Evolutionary conservation across 1,140 invertebrate genomes (phyloP), one percentile per base, ranked within the genome.

Genomic region (Tyrophagus putrescentiae): DNA sequence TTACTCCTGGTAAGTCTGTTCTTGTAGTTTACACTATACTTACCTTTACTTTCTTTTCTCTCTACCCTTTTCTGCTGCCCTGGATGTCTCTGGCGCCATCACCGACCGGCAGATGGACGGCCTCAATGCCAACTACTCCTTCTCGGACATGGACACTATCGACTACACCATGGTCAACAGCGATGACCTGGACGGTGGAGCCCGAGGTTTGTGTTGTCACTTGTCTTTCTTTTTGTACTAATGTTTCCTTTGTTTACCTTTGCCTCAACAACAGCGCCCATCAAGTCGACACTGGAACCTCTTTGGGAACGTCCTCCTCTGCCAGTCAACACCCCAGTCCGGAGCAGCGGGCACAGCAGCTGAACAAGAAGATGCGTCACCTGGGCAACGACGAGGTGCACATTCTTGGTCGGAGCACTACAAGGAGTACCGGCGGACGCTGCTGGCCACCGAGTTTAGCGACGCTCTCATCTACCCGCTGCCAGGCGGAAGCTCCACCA

Each of bases 351-450:
- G n/a, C 16, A 5, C 88, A 93, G 72, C 82, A 84, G 60, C 80
- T 92, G 67, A 76, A 94, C 61, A 87, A 88, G 69, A 96, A 96
- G 79, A 90, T 90, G 23, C 80, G 88, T 11, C 94, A 97, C 78
- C 75, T 98, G 54, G 93, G 93, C 41, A 99, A 99, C 73, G 95
- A 99, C 75, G 95, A 98, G 75, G 89, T 98, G 33, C 94, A 98
- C 69, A 94, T 98, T 62, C 90, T 16, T 99, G 95, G 95, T 96
- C 91, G 23, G 95, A 99, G 71, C 92, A 98, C 72, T 80, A 78
- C 70, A 77, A 92, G 56, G 89, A 95, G 69, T 99, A 98, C 76
- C 80, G 93, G 60, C 78, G 94, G 36, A 92, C 93, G 67, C 96
- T 97, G 62, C 86, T 98, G 71, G 91, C 95, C 25, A 99, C 95